Conservation (phyloP, 2,797 vertebrate genomes). For the Thunnus albacares region DNA sequence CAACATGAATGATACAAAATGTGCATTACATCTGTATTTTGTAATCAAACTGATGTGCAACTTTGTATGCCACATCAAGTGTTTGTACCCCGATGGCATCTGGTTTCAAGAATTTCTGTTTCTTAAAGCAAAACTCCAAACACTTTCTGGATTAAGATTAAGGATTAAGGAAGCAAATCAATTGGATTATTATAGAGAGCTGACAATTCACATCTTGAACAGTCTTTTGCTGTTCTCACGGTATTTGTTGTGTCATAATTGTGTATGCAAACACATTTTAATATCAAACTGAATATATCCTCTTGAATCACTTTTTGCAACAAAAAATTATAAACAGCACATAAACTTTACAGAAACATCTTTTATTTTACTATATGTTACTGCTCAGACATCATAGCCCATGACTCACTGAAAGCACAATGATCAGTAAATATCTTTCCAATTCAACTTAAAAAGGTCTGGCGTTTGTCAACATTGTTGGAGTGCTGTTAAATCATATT, state of each 20-base stretch:
- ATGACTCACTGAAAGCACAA: conserved; percentile 18
- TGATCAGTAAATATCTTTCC: background rate
- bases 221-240: background rate
- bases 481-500: conserved; percentile 39
- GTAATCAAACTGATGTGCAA: background rate
- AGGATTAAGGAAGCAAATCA: background rate
- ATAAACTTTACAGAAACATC: background rate
- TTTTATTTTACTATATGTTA: background rate
- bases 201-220: background rate
- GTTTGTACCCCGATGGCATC: too few relatives aligned
- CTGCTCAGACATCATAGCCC: background rate
- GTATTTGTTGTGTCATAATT: background rate
- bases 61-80: background rate
- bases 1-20: background rate
- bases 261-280: background rate
- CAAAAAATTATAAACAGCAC: background rate
- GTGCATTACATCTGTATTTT: background rate
- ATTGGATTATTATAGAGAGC: background rate
- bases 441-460: conserved; percentile 7
- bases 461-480: conserved; percentile 22
- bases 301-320: too few relatives aligned
- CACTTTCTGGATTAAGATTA: background rate
- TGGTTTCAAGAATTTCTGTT: background rate
- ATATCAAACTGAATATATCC: background rate
- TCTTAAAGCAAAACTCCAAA: background rate